A percentile compares a stretch with the other conserved stretches of the same genome.
phyloP scores from a whole-genome alignment of 2,888 invertebrate genomes.

The Cenopis cana region DNA sequence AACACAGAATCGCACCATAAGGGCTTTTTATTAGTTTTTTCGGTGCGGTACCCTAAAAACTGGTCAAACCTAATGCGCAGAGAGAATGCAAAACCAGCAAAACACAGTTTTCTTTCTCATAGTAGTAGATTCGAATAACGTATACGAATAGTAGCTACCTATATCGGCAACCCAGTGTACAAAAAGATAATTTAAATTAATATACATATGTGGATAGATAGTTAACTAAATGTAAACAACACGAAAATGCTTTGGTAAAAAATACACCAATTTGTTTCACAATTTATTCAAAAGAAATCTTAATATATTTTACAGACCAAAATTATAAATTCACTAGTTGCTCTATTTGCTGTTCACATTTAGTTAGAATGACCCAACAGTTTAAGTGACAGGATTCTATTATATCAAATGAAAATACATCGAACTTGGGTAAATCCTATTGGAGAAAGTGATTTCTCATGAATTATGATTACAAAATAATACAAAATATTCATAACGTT shows the following conservation, averaged over 20 bases:
- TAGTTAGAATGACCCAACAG: constrained; percentile 23
- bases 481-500: constrained; percentile 38
- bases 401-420: constrained; percentile 23
- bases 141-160: too few species aligned
- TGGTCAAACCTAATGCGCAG: neutral
- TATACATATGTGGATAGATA: too few species aligned
- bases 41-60: neutral
- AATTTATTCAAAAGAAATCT: constrained; percentile 33
- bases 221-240: constrained; percentile 35
- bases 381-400: constrained; percentile 5
- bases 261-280: constrained; percentile 23
- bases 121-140: neutral
- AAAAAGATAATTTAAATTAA: too few species aligned
- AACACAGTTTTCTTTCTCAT: neutral
- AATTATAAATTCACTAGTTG: constrained; percentile 22
- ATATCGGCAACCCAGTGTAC: too few species aligned
- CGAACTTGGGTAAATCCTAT: constrained; percentile 34
- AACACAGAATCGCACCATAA: too few species aligned
- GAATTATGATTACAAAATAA: constrained; percentile 41
- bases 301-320: constrained; percentile 31
- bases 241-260: constrained; percentile 6
- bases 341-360: constrained; percentile 31
- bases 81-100: neutral
- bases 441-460: constrained; percentile 29
- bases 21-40: too few species aligned